Percentiles rank a stretch among this genome's conserved stretches.
Conservation (phyloP, 2,888 invertebrate species). For the Drosophila picticornis region DNA sequence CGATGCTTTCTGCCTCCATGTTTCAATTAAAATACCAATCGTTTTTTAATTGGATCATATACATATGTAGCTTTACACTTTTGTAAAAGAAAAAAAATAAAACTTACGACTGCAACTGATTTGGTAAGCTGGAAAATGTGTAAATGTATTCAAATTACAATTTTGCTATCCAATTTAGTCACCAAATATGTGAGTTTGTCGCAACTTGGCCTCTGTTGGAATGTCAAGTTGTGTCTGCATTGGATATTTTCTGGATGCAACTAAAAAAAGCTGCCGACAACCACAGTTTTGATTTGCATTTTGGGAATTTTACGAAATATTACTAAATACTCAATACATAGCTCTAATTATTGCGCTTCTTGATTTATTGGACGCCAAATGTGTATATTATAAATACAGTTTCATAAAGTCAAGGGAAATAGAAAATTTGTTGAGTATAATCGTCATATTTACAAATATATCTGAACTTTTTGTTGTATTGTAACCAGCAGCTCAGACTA, state of each 20-base stretch:
- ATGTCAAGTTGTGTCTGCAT: slow-evolving; percentile 21
- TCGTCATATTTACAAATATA: neutral
- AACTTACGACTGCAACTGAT: slow-evolving; percentile 16
- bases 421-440: neutral
- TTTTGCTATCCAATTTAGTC: slow-evolving; percentile 33
- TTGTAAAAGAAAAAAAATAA: slow-evolving; percentile 13
- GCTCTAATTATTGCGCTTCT: neutral
- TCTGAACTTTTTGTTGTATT: neutral
- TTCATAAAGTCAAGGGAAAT: neutral
- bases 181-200: slow-evolving; percentile 38
- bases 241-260: slow-evolving; percentile 40
- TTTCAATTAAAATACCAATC: slow-evolving; percentile 65
- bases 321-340: neutral
- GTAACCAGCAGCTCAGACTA: neutral
- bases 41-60: slow-evolving; percentile 70
- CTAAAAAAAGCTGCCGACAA: slow-evolving; percentile 31
- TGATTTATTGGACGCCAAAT: slow-evolving; percentile 11
- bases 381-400: neutral
- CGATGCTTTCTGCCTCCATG: slow-evolving; percentile 28
- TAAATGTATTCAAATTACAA: slow-evolving; percentile 69
- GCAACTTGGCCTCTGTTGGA: slow-evolving; percentile 8
- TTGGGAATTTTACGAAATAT: slow-evolving; percentile 23
- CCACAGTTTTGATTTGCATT: slow-evolving; percentile 40
- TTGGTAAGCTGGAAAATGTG: slow-evolving; percentile 53
- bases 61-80: slow-evolving; percentile 34